Conservation (phyloP, 2,113 vertebrate genomes). For the Empidonax alnorum region DNA sequence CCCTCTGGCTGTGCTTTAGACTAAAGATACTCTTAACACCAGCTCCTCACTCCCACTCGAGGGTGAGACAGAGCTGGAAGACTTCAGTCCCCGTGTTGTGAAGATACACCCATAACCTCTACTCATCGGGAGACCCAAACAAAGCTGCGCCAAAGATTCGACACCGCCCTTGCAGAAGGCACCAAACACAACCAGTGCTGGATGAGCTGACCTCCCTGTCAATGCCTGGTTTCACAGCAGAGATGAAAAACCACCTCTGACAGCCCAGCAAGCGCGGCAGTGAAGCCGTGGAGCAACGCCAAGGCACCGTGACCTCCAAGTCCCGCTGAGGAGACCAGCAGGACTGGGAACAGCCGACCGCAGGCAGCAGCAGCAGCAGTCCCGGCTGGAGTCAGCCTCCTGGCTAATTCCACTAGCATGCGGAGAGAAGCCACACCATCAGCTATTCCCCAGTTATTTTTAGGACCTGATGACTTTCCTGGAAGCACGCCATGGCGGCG, state of each 20-base stretch:
- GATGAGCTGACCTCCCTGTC: neutral
- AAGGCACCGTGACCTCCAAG: neutral
- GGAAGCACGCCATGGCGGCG: accelerated
- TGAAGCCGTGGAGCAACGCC: neutral
- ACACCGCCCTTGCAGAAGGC: neutral
- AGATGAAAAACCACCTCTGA: neutral
- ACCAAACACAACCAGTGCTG: neutral
- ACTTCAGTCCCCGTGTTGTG: neutral
- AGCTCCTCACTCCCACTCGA: neutral
- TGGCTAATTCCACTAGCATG: neutral
- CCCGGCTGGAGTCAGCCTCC: neutral
- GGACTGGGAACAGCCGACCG: neutral
- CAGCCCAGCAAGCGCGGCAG: neutral
- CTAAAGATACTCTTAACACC: neutral
- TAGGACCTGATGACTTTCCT: conserved; percentile 14
- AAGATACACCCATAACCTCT: neutral
- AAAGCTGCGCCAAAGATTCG: neutral
- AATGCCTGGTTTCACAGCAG: neutral
- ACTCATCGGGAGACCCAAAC: neutral
- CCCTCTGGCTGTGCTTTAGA: neutral
- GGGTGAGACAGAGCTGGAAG: neutral
- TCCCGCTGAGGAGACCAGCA: neutral
- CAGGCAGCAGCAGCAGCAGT: neutral
- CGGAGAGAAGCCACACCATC: neutral
- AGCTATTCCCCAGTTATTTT: conserved; percentile 37